Evolutionary conservation across 2,888 invertebrate genomes (phyloP), one percentile per base, ranked within the genome.

Genomic region (Netelia inedita): DNA sequence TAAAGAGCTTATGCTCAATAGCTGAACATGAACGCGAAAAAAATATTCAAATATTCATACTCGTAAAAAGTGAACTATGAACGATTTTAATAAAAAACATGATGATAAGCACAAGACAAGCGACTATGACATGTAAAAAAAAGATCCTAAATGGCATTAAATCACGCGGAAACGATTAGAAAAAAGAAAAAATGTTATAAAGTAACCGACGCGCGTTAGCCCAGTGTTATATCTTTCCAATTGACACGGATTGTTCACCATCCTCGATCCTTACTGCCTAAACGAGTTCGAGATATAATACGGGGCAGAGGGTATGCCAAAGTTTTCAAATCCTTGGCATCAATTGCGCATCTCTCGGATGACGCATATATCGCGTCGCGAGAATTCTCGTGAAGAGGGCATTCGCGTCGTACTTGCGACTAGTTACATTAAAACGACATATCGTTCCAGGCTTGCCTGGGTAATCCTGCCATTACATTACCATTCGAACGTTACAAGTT

Each of bases 381-480:
- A 14, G 46, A 46, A 14, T 10, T 2, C 14, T 46, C 46, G 3
- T 46, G 46, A 14, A 46, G 46, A 14, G 46, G 46, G 46, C 46
- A 35, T 57, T n/a, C 41, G 41, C 5, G 57, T 21, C 8, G 57
- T 41, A 61, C 3, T 2, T 16, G 59, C 23, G 43, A n/a, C 59
- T 61, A 43, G 59, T 23, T 21, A 73, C 59, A 61, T 73, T 59
- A 59, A 59, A 46, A 6, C 46, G 59, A 43, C 14, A 46, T 46
- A 73, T 61, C 59, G 73, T 23, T 16, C 46, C n/a, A 21, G 61
- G 63, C 23, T 65, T 53, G 61, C 28, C 50, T 35, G 46, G 59
- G 46, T 78, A 78, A 78, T 78, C 68, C 76, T 23, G 50, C 59
- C 43, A 68, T 65, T 78, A 35, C 76, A 57, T 75, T 41, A 41